These are phyloP conservation scores for Cassiopea xamachana DNA, from an alignment of 30 jellyfish, hydroid and myxozoan species.

Conservation along the genomic window DNA sequence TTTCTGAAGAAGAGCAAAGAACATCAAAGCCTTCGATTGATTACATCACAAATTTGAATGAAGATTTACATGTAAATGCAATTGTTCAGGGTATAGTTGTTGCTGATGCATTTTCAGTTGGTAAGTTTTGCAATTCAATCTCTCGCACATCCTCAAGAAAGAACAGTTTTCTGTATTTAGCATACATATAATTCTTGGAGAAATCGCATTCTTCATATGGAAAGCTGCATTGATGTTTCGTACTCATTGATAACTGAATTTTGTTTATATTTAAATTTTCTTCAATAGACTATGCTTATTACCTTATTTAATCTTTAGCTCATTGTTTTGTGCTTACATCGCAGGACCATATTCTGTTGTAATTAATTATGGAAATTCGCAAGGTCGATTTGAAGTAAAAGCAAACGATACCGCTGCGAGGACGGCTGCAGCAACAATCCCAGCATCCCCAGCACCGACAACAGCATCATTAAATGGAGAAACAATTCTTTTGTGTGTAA, in stretches of 20 bases:
- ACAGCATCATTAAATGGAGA: slow-evolving; percentile 79
- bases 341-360: slow-evolving; percentile 80
- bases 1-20: slow-evolving; percentile 46
- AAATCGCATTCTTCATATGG: too few relatives aligned
- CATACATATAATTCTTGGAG: too few relatives aligned
- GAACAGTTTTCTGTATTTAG: too few relatives aligned
- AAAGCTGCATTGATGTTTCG: too few relatives aligned
- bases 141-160: too few relatives aligned
- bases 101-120: slow-evolving; percentile 76
- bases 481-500: slow-evolving; percentile 72
- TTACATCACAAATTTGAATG: slow-evolving; percentile 56
- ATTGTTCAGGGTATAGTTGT: slow-evolving; percentile 67
- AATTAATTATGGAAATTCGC: slow-evolving; percentile 75
- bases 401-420: slow-evolving; percentile 79
- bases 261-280: too few relatives aligned
- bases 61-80: slow-evolving; percentile 56
- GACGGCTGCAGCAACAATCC: slow-evolving; percentile 69
- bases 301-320: too few relatives aligned
- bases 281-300: too few relatives aligned
- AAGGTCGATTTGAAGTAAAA: slow-evolving; percentile 74
- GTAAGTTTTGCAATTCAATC: slow-evolving; percentile 14
- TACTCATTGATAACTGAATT: too few relatives aligned
- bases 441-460: slow-evolving; percentile 78
- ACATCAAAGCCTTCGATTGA: slow-evolving; percentile 72
- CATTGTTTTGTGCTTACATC: not conserved